phyloP scores from a whole-genome alignment of 2,797 vertebrate genomes.

The Hozukius guyotensis region DNA sequence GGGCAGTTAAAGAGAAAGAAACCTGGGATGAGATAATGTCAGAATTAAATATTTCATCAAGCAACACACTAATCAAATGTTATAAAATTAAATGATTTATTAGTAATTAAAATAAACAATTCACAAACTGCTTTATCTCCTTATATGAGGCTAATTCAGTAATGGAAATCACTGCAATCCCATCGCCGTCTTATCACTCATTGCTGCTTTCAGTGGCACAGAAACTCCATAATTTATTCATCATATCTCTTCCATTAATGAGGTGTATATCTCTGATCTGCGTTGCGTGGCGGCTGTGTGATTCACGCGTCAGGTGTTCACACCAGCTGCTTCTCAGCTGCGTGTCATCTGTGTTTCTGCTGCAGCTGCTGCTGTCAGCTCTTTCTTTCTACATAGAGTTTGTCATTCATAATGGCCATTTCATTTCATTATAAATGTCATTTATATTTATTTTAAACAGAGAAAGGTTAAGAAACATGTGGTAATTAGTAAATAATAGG shows the following conservation, averaged over 20 bases:
- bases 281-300: too few species aligned
- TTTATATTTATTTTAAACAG: too few species aligned
- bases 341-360: too few species aligned
- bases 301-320: too few species aligned
- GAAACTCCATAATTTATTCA: neutral
- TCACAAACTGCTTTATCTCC: neutral
- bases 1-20: too few species aligned
- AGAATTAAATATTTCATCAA: neutral
- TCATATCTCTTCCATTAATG: neutral
- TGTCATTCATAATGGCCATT: too few species aligned
- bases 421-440: too few species aligned
- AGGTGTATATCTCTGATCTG: neutral
- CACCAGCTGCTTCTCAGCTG: too few species aligned
- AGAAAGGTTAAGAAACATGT: too few species aligned
- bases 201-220: neutral
- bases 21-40: neutral
- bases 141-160: neutral
- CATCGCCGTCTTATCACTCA: neutral
- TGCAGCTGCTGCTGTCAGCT: too few species aligned
- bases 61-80: neutral
- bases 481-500: too few species aligned
- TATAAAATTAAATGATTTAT: neutral
- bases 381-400: too few species aligned
- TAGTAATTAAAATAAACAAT: neutral
- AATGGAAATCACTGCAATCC: neutral